Evolutionary conservation across 1,140 invertebrate genomes (phyloP).

Genomic region (Pygmarrhopalites habei): DNA sequence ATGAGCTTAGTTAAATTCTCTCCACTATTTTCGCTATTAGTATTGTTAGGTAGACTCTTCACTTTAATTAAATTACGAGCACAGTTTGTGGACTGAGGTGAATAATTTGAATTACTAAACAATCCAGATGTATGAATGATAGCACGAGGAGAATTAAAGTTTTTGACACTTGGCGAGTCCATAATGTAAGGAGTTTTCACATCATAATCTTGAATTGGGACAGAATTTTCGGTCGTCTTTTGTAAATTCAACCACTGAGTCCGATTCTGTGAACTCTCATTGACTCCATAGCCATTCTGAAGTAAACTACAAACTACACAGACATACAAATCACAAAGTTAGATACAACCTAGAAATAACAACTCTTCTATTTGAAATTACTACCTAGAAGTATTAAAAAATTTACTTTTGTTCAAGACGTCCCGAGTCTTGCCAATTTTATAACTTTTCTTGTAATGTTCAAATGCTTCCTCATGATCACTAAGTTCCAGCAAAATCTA

Average conservation of each 20-base stretch:
- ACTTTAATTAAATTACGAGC: not conserved
- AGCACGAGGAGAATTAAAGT: not conserved
- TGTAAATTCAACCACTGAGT: slow-evolving; percentile 5
- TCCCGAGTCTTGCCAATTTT: not conserved
- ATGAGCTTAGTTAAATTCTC: slow-evolving; percentile 3
- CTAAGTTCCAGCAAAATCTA: not conserved
- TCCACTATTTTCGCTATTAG: not conserved
- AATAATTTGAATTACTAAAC: not conserved
- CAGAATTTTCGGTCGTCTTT: not conserved
- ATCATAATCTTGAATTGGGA: not conserved
- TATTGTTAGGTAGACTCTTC: not conserved
- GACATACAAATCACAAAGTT: not conserved
- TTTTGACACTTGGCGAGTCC: not conserved
- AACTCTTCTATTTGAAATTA: not conserved
- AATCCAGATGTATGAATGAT: not conserved
- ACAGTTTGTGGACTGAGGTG: not conserved
- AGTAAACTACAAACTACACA: slow-evolving; percentile 2
- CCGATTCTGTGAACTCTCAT: not conserved
- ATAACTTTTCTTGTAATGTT: slow-evolving; percentile 10
- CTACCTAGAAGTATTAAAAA: not conserved
- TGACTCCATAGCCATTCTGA: not conserved
- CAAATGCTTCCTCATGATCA: not conserved
- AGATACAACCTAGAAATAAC: too few species aligned
- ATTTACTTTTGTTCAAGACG: slow-evolving; percentile 13
- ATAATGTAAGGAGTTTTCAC: not conserved